Percentiles rank a stretch among this genome's conserved stretches.
These are phyloP conservation scores for Euleptes europaea DNA, from an alignment of 2,113 vertebrate species.

Conservation along the genomic window DNA sequence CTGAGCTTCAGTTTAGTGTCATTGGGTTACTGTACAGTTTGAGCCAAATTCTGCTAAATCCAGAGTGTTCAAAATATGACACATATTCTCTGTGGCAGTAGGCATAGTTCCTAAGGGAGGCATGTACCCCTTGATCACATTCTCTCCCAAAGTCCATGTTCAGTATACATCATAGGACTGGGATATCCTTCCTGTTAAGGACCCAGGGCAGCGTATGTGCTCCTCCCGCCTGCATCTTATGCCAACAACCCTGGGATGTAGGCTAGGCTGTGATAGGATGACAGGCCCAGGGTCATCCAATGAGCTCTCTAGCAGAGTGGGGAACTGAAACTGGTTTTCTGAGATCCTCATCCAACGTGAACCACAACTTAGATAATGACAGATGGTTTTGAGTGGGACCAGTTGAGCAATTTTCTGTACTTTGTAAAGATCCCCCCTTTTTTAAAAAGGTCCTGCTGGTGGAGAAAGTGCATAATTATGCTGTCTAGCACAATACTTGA, in stretches of 20 bases:
- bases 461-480: not conserved
- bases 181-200: not conserved
- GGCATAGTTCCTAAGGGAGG: not conserved
- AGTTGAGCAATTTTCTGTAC: not conserved
- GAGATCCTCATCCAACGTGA: too few species aligned
- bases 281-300: too few species aligned
- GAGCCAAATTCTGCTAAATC: not conserved
- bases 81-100: not conserved
- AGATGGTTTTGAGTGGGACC: not conserved
- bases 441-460: not conserved
- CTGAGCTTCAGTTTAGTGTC: conserved; percentile 16
- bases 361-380: not conserved
- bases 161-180: not conserved
- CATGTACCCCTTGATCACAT: not conserved
- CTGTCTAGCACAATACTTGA: too few species aligned
- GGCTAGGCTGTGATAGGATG: too few species aligned
- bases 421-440: not conserved
- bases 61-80: not conserved
- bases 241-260: too few species aligned
- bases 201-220: too few species aligned
- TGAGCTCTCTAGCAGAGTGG: too few species aligned
- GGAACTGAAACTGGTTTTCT: too few species aligned
- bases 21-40: conserved; percentile 12
- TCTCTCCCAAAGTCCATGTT: not conserved
- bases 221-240: too few species aligned